These are phyloP conservation scores for Todus mexicanus DNA, from an alignment of 2,797 vertebrate genomes.

Conservation along the genomic window DNA sequence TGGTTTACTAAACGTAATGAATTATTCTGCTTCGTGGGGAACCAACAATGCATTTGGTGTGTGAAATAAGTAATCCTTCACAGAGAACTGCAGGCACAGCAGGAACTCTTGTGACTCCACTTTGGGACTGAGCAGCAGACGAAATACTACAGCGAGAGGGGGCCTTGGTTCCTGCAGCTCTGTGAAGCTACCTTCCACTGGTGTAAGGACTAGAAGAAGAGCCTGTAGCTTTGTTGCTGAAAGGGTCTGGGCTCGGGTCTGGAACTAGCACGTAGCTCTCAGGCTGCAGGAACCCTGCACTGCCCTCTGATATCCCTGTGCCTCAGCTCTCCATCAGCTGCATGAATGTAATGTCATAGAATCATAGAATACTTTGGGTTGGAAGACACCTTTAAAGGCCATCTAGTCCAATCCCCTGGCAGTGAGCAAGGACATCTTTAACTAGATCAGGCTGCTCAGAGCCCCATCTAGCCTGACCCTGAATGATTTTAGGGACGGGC, in stretches of 20 bases:
- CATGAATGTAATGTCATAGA: background rate
- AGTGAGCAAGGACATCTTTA: background rate
- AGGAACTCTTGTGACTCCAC: background rate
- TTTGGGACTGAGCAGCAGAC: background rate
- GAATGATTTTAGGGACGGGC: background rate
- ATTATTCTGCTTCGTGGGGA: slow-evolving; percentile 19
- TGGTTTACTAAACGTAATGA: slow-evolving; percentile 33
- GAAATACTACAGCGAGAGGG: background rate
- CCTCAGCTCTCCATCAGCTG: background rate
- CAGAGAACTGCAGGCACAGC: background rate
- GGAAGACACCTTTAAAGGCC: background rate
- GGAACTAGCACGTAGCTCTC: background rate
- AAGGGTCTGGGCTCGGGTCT: background rate
- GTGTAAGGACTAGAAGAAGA: background rate
- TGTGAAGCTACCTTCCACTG: background rate
- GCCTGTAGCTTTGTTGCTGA: background rate
- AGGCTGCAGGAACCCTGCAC: too few relatives aligned
- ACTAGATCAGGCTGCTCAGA: background rate
- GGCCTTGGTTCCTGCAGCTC: background rate
- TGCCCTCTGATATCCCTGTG: too few relatives aligned
- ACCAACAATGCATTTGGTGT: background rate
- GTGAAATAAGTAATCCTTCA: slow-evolving; percentile 8
- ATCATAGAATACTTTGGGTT: background rate
- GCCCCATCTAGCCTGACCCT: background rate
- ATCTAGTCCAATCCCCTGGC: background rate